Base-by-base conservation (phyloP, 1,140 invertebrate species). In the Aricia agestis region DNA sequence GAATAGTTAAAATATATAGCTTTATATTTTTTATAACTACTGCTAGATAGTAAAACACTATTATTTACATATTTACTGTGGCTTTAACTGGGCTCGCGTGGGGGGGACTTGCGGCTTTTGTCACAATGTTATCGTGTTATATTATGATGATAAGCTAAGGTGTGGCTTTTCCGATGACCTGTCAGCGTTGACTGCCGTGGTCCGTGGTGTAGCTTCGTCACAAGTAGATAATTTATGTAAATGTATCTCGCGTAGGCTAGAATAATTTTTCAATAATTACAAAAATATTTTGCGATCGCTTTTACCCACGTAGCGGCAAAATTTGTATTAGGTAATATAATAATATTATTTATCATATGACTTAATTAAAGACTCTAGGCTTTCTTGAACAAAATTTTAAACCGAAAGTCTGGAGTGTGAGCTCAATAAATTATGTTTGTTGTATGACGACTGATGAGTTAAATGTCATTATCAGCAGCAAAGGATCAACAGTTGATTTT, bases 251-350 rank as follows among this genome's bases (percentile, higher is more conserved):
- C 10, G 4, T 52, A 52, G 45, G 45, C 45, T 52, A 52, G 45
- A 52, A 36, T 15, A 15, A 52, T 52, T 52, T 52, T 52, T 13
- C 13, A 52, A 52, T 15, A 52, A 52, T 52, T 52, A 13, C 3
- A 52, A 19, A 17, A 19, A 63, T 63, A 63, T 63, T 63, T 63
- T 63, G 59, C 19, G 59, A 63, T 10, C 59, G 59, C 59, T 63
- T 63, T 63, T 63, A 63, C 45, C 4, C 45, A 52, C 45, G 4
- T 52, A 52, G 9, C 11, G 2, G 36, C 36, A 36, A 36, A 36
- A 6, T 36, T 1, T 36, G 9, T 7, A 0, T 6, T 36, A 36
- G 36, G 9, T 36, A 36, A 36, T 36, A 36, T 36, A 36, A 9
- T 36, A 36, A 36, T 36, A 36, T 36, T 5, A 36, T 36, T 0